These are phyloP conservation scores for Limonius californicus DNA, from an alignment of 1,140 invertebrate species.

Conservation along the genomic window DNA sequence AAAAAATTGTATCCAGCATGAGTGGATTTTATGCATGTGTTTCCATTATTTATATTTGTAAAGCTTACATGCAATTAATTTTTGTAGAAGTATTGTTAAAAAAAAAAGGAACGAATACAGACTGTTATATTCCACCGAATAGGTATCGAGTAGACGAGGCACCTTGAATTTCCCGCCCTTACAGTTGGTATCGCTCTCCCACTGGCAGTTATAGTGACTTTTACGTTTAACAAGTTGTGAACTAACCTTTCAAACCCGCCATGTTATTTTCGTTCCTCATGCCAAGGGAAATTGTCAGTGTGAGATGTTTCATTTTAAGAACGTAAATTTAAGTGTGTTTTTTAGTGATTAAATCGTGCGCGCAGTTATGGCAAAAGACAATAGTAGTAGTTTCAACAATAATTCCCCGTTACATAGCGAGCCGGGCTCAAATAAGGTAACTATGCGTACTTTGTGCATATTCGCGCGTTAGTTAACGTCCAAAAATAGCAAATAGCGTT, in stretches of 20 bases:
- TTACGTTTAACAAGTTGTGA: neutral
- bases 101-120: too few relatives aligned
- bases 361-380: constrained; percentile 16
- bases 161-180: too few relatives aligned
- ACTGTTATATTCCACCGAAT: too few relatives aligned
- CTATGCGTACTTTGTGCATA: constrained; percentile 13
- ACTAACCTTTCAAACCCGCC: constrained; percentile 14
- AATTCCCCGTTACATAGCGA: neutral
- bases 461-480: constrained; percentile 22
- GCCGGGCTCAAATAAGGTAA: constrained; percentile 20
- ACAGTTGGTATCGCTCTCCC: too few relatives aligned
- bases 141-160: too few relatives aligned
- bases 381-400: constrained; percentile 11
- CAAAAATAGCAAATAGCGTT: constrained; percentile 19
- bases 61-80: too few relatives aligned
- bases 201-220: too few relatives aligned
- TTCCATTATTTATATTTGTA: too few relatives aligned
- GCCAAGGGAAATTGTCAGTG: constrained; percentile 11
- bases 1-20: too few relatives aligned
- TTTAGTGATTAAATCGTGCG: constrained; percentile 8
- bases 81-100: too few relatives aligned
- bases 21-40: too few relatives aligned
- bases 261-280: constrained; percentile 22
- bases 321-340: constrained; percentile 5
- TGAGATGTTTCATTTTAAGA: constrained; percentile 23